A percentile compares a stretch with the other conserved stretches of the same genome.
These are phyloP conservation scores for Brachypodius melanocephalos DNA, from an alignment of 2,113 vertebrate genomes.

Conservation along the genomic window DNA sequence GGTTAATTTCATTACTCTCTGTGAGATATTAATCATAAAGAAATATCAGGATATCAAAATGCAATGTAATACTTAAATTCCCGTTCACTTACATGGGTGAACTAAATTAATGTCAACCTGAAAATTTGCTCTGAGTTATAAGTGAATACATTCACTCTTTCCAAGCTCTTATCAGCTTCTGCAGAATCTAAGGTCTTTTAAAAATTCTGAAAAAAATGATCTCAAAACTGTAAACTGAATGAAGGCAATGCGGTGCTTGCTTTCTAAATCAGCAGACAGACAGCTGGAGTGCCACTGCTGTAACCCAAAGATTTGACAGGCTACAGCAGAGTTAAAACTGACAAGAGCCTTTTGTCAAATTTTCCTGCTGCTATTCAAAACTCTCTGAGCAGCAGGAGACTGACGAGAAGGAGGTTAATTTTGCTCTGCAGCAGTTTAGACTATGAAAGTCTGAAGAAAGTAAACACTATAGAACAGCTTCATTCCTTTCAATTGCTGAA, in stretches of 20 bases:
- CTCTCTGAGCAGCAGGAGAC: slow-evolving; percentile 18
- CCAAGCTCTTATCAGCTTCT: slow-evolving; percentile 16
- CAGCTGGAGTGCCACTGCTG: slow-evolving; percentile 28
- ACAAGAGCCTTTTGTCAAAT: slow-evolving; percentile 54
- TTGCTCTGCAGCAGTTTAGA: slow-evolving; percentile 10
- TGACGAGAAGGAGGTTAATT: slow-evolving; percentile 49
- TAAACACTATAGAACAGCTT: background rate
- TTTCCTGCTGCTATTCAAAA: slow-evolving; percentile 59
- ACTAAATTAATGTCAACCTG: slow-evolving; percentile 42
- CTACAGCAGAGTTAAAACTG: slow-evolving; percentile 50
- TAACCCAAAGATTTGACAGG: slow-evolving; percentile 54
- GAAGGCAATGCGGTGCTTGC: background rate
- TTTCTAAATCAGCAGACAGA: slow-evolving; percentile 34
- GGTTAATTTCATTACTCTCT: slow-evolving; percentile 39
- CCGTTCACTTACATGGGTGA: slow-evolving; percentile 6
- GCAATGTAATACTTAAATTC: slow-evolving; percentile 27
- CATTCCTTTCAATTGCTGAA: background rate
- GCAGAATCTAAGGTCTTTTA: background rate
- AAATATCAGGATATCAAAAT: slow-evolving; percentile 57
- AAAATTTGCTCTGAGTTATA: slow-evolving; percentile 17
- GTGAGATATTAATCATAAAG: slow-evolving; percentile 41
- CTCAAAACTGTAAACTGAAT: background rate
- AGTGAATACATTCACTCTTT: slow-evolving; percentile 11
- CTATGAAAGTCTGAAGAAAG: background rate
- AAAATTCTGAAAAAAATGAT: background rate